Conservation (phyloP, 2,888 invertebrate species). For the Gasteruption jaculator region DNA sequence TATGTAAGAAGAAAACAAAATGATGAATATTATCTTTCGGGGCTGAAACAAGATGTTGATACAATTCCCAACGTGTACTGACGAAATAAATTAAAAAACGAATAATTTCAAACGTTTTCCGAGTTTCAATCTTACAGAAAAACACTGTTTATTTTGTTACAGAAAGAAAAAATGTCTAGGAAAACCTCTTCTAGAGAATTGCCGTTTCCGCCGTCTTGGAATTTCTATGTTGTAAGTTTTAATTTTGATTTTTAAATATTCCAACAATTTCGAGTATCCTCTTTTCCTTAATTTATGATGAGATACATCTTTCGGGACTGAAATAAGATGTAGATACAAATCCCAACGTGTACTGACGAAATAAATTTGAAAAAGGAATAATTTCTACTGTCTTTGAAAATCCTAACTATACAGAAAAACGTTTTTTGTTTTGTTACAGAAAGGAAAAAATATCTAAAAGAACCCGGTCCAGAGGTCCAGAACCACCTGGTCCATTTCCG, state of each 20-base stretch:
- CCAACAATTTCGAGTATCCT: too few species aligned
- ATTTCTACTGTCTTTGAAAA: not conserved
- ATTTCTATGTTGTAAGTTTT: not conserved
- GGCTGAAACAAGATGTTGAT: constrained; percentile 25
- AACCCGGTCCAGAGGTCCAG: not conserved
- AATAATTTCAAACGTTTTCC: not conserved
- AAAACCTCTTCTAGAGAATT: not conserved
- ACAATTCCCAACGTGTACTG: constrained; percentile 29
- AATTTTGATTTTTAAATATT: constrained; percentile 5
- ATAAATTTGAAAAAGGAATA: not conserved
- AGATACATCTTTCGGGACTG: constrained; percentile 29
- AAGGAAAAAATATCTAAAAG: not conserved
- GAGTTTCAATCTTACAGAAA: too few species aligned
- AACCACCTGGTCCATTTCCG: not conserved
- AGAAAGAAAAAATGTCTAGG: not conserved
- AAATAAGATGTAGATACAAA: constrained; percentile 20
- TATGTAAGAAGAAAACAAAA: too few species aligned
- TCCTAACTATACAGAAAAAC: too few species aligned
- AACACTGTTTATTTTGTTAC: not conserved
- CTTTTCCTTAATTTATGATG: constrained; percentile 22
- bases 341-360: constrained; percentile 29
- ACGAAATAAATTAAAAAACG: constrained; percentile 1
- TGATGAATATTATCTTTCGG: constrained; percentile 31
- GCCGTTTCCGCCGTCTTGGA: not conserved
- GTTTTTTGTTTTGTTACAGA: not conserved